A percentile compares a stretch with the other conserved stretches of the same genome.
Evolutionary conservation across 2,888 invertebrate species (phyloP).

Genomic region (Leptothorax acervorum): DNA sequence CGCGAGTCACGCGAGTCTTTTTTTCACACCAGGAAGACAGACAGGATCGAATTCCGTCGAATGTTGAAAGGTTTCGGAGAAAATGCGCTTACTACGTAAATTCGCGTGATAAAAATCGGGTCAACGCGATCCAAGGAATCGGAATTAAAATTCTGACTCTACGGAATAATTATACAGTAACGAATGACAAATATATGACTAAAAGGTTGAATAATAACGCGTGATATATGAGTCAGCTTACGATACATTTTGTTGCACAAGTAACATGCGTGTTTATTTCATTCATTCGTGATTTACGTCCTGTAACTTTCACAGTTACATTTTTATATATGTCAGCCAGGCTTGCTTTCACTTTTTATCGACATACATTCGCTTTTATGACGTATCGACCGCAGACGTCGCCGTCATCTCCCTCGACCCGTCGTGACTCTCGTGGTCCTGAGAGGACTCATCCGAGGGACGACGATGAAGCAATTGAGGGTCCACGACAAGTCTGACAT

Average conservation of each 20-base stretch:
- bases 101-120: constrained; percentile 33
- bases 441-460: constrained; percentile 69
- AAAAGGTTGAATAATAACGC: neutral
- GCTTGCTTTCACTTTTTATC: neutral
- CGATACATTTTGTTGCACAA: neutral
- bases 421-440: constrained; percentile 69
- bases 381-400: constrained; percentile 38
- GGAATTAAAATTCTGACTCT: constrained; percentile 8
- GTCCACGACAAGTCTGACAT: constrained; percentile 88
- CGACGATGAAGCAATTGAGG: constrained; percentile 84
- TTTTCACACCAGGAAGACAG: constrained; percentile 24
- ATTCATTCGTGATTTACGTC: constrained; percentile 13
- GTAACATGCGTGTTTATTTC: constrained; percentile 18
- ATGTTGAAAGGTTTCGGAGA: constrained; percentile 38
- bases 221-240: neutral
- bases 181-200: neutral
- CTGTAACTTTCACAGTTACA: constrained; percentile 23
- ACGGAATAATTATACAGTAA: neutral
- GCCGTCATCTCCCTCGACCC: constrained; percentile 50
- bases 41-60: constrained; percentile 27
- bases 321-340: neutral
- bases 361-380: constrained; percentile 46
- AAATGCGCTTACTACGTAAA: constrained; percentile 8
- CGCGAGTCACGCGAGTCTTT: constrained; percentile 35
- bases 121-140: neutral